phyloP scores from a whole-genome alignment of 2,797 vertebrate species.

The Mus spretus region DNA sequence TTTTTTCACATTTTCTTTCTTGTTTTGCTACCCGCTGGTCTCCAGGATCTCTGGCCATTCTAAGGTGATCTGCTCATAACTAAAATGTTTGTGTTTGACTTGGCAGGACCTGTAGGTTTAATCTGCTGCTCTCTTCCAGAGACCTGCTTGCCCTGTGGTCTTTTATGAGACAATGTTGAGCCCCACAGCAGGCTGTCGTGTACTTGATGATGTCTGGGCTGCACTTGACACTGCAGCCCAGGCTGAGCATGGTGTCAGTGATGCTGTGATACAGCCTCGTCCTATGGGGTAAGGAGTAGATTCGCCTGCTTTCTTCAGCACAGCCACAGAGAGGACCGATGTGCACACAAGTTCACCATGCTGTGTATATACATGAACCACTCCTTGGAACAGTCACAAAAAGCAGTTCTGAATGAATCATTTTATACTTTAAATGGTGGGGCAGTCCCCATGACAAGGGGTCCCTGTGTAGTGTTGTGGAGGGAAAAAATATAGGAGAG shows the following conservation, averaged over 20 bases:
- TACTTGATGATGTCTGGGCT: neutral
- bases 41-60: neutral
- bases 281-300: neutral
- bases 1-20: neutral
- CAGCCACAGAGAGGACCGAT: neutral
- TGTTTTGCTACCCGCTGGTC: neutral
- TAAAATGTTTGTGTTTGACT: neutral
- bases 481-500: neutral
- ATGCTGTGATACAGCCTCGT: no score
- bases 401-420: slow-evolving; percentile 4
- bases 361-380: neutral
- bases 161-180: neutral
- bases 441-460: neutral
- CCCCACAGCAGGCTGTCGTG: neutral
- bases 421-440: neutral
- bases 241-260: neutral
- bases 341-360: accelerated
- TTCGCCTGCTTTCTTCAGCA: neutral
- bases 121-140: neutral
- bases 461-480: neutral
- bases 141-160: accelerated
- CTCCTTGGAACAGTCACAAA: neutral
- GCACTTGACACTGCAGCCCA: no score
- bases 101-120: neutral
- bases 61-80: neutral